A percentile compares a stretch with the other conserved stretches of the same genome.
Conservation (phyloP, 2,113 vertebrate genomes). For the Nerophis lumbriciformis region DNA sequence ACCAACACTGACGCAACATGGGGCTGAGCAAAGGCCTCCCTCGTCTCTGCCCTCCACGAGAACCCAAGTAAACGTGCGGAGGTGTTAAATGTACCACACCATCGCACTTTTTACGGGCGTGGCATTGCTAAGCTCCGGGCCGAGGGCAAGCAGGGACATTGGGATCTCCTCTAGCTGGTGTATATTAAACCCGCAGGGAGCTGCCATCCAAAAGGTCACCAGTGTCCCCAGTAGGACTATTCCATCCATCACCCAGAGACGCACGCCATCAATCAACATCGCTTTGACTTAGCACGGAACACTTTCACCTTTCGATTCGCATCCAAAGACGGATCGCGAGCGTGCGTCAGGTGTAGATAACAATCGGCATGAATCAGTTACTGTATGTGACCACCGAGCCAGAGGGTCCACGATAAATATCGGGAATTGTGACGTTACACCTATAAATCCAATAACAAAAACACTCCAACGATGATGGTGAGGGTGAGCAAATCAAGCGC, state of each 20-base stretch:
- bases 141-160: neutral
- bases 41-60: neutral
- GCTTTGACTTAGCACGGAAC: conserved; percentile 14
- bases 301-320: conserved; percentile 48
- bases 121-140: neutral
- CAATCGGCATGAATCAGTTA: conserved; percentile 5
- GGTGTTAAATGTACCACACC: conserved; percentile 5
- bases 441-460: no score
- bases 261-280: conserved; percentile 40
- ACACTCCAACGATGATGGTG: no score
- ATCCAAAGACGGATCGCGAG: conserved; percentile 12
- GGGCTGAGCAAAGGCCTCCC: neutral
- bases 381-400: neutral
- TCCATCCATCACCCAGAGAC: conserved; percentile 33
- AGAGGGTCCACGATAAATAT: no score
- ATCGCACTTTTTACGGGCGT: neutral
- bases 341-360: conserved; percentile 5
- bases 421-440: no score
- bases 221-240: conserved; percentile 35
- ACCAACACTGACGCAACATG: neutral
- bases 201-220: conserved; percentile 37
- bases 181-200: conserved; percentile 31
- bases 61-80: neutral
- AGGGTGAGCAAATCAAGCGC: no score
- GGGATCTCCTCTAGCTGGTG: conserved; percentile 15